Evolutionary conservation across 2,888 invertebrate species (phyloP).

Genomic region (Phengaris arion): DNA sequence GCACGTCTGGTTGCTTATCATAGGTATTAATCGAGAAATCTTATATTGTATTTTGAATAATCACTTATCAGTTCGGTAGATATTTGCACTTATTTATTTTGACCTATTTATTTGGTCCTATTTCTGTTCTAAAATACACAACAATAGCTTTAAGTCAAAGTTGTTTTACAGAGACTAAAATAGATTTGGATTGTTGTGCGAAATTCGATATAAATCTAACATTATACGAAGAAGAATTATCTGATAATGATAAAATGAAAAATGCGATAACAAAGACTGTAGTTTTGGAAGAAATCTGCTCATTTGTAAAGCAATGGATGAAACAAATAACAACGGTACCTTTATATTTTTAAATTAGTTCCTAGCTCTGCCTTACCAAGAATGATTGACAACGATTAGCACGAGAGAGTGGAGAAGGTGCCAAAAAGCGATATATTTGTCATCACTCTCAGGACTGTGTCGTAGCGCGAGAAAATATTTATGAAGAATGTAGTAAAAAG

Average conservation of each 20-base stretch:
- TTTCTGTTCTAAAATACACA: too few species aligned
- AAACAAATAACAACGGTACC: conserved; percentile 84
- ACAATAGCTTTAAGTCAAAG: not conserved
- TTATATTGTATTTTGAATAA: too few species aligned
- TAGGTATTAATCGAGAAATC: too few species aligned
- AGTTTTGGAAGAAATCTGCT: conserved; percentile 81
- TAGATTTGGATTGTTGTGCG: conserved; percentile 82
- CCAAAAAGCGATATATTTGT: too few species aligned
- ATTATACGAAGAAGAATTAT: conserved; percentile 79
- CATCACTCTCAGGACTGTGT: too few species aligned
- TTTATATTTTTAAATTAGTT: conserved; percentile 31
- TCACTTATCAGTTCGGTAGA: too few species aligned
- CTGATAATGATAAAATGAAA: conserved; percentile 80
- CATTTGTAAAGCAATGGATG: conserved; percentile 83
- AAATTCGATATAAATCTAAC: conserved; percentile 80
- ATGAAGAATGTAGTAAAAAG: too few species aligned
- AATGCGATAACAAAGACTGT: conserved; percentile 78
- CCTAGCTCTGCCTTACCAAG: not conserved
- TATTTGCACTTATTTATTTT: too few species aligned
- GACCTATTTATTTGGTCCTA: too few species aligned
- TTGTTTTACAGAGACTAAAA: conserved; percentile 79
- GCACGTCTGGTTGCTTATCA: too few species aligned
- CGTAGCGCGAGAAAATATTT: too few species aligned
- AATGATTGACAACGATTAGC: not conserved
- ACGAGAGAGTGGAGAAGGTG: too few species aligned